Evolutionary conservation across 2,797 vertebrate genomes (phyloP).

Genomic region (Vipera latastei): DNA sequence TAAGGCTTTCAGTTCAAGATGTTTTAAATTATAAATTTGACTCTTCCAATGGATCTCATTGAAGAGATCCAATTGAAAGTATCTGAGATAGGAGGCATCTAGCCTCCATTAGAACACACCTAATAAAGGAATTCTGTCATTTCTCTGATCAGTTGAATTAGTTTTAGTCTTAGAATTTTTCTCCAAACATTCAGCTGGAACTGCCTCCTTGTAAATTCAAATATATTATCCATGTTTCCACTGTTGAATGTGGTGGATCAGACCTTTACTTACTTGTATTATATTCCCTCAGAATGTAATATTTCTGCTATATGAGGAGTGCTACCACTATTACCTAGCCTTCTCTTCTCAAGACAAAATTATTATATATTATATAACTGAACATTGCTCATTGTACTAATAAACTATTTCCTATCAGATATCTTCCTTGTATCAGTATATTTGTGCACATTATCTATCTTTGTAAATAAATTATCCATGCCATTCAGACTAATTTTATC

Average conservation of each 20-base stretch:
- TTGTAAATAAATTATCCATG: not conserved
- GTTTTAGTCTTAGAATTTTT: not conserved
- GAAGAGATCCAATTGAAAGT: not conserved
- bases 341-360: not conserved
- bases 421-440: not conserved
- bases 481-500: not conserved
- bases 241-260: not conserved
- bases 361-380: not conserved
- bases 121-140: not conserved
- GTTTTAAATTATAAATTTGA: not conserved
- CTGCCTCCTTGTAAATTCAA: not conserved
- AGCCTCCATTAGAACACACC: not conserved
- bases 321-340: not conserved
- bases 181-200: not conserved
- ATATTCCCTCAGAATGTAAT: not conserved
- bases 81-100: not conserved
- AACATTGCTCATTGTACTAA: not conserved
- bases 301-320: not conserved
- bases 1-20: not conserved
- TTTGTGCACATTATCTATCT: not conserved
- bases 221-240: not conserved
- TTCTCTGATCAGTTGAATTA: not conserved
- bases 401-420: not conserved
- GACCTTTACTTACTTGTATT: not conserved
- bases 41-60: not conserved